phyloP scores from a whole-genome alignment of 1,140 invertebrate species.

The Mercenaria mercenaria region DNA sequence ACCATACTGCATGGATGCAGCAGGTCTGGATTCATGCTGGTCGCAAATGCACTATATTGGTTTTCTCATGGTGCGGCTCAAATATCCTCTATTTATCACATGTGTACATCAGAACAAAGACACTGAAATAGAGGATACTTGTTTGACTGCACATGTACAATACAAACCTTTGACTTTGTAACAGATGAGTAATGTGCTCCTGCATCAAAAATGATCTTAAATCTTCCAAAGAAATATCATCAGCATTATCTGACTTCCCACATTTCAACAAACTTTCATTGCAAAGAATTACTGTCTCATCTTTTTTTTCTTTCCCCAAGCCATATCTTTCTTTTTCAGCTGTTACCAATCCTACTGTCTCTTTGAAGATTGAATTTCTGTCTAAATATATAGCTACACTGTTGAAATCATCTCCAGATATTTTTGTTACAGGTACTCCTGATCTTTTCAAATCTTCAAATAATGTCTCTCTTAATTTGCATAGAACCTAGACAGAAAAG shows the following conservation, averaged over 20 bases:
- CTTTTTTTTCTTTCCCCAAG: background rate
- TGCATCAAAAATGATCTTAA: slow-evolving; percentile 6
- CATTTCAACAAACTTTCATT: background rate
- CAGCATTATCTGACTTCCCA: background rate
- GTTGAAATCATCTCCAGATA: background rate
- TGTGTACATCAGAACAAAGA: too few relatives aligned
- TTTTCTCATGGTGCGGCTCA: too few relatives aligned
- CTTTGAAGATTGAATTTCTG: background rate
- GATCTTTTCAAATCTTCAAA: background rate
- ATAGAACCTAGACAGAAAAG: background rate
- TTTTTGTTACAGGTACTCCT: background rate
- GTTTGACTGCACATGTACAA: too few relatives aligned
- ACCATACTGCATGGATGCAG: too few relatives aligned
- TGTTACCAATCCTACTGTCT: background rate
- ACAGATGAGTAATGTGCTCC: background rate
- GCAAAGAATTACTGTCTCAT: background rate
- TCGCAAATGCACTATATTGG: too few relatives aligned
- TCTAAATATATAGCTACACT: slow-evolving; percentile 13
- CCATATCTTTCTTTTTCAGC: slow-evolving; percentile 7
- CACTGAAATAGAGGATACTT: too few relatives aligned
- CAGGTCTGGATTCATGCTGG: too few relatives aligned
- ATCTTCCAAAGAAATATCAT: background rate
- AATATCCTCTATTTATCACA: too few relatives aligned
- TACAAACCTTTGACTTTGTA: slow-evolving; percentile 7
- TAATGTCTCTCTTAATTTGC: background rate